phyloP scores from a whole-genome alignment of 2,113 vertebrate genomes.

The Thryonomys swinderianus region DNA sequence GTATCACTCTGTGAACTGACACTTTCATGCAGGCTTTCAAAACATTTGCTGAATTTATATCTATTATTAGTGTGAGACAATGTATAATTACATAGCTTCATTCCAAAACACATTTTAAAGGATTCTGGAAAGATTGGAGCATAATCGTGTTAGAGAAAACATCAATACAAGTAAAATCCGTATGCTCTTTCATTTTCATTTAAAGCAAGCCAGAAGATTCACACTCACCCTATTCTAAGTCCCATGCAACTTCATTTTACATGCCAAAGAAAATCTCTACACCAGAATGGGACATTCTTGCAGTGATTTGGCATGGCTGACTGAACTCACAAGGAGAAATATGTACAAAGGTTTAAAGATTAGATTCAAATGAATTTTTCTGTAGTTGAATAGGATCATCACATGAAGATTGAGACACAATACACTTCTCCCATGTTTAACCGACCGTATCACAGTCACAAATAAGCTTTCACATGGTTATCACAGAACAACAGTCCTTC shows the following conservation, averaged over 20 bases:
- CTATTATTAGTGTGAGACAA: slow-evolving; percentile 49
- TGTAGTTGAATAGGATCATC: slow-evolving; percentile 50
- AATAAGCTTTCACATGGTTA: neutral
- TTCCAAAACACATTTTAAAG: slow-evolving; percentile 4
- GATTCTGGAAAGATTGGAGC: slow-evolving; percentile 35
- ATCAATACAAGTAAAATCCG: slow-evolving; percentile 62
- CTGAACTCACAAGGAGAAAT: slow-evolving; percentile 42
- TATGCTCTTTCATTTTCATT: slow-evolving; percentile 37
- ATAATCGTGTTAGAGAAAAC: slow-evolving; percentile 61
- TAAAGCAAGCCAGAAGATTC: slow-evolving; percentile 39
- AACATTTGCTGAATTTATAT: slow-evolving; percentile 16
- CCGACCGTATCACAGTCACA: neutral
- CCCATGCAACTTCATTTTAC: slow-evolving; percentile 60
- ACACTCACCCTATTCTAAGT: slow-evolving; percentile 3
- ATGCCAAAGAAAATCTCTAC: slow-evolving; percentile 53
- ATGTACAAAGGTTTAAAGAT: slow-evolving; percentile 55
- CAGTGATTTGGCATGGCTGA: slow-evolving; percentile 58
- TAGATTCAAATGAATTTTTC: slow-evolving; percentile 59
- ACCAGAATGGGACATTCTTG: slow-evolving; percentile 21
- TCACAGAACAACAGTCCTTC: neutral
- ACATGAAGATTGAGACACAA: neutral
- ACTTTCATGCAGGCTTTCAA: slow-evolving; percentile 35
- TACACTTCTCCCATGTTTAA: slow-evolving; percentile 23
- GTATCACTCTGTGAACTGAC: neutral
- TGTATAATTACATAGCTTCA: slow-evolving; percentile 49